Conservation (phyloP, 2,888 invertebrate species). For the Drosophila histrio region DNA sequence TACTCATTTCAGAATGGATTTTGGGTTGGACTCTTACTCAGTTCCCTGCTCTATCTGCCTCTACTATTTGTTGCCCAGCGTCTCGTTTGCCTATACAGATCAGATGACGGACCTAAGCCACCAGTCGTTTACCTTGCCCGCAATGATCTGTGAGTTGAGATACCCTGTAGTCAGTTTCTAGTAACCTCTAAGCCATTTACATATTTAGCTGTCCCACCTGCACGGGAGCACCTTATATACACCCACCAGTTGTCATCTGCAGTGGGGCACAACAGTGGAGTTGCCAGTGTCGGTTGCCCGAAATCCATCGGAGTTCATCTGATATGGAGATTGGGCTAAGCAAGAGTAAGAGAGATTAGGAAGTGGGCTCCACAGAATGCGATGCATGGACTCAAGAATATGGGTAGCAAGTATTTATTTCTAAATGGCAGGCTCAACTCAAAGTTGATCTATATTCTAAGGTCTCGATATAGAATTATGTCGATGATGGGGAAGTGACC, state of each 20-base stretch:
- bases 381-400: not conserved
- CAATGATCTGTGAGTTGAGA: not conserved
- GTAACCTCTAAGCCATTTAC: not conserved
- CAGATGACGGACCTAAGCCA: not conserved
- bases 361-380: not conserved
- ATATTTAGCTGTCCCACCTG: not conserved
- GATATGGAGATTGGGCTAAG: not conserved
- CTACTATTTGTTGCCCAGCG: conserved; percentile 91
- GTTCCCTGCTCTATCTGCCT: conserved; percentile 91
- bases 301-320: not conserved
- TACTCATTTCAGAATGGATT: conserved; percentile 90
- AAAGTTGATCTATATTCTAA: not conserved
- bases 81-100: conserved; percentile 87
- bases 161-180: not conserved
- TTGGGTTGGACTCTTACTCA: conserved; percentile 95
- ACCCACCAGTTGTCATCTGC: not conserved
- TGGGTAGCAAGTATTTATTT: too few relatives aligned
- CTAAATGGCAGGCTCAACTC: not conserved
- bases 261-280: not conserved
- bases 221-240: conserved; percentile 1
- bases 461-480: not conserved
- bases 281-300: not conserved
- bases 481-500: too few relatives aligned
- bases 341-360: not conserved
- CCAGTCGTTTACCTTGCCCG: not conserved